A percentile compares a stretch with the other conserved stretches of the same genome.
Conservation (phyloP, 2,113 vertebrate species). For the Rutilus rutilus region DNA sequence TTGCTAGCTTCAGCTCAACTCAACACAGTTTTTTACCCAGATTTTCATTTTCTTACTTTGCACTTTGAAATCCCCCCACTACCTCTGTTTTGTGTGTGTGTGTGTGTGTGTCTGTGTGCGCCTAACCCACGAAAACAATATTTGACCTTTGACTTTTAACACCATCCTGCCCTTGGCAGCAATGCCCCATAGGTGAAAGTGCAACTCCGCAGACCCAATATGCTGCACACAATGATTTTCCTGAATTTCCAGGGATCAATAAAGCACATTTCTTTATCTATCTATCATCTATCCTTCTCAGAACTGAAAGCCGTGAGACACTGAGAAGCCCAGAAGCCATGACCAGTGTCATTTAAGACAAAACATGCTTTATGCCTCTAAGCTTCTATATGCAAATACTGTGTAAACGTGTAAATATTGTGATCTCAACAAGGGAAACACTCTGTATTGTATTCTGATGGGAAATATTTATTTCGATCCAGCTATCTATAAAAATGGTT, state of each 20-base stretch:
- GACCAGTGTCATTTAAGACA: slow-evolving; percentile 15
- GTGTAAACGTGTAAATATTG: slow-evolving; percentile 15
- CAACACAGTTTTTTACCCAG: not conserved
- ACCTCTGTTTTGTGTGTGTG: not conserved
- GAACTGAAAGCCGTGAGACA: not conserved
- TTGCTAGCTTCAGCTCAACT: not conserved
- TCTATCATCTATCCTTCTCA: not conserved
- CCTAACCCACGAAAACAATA: not conserved
- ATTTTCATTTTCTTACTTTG: not conserved
- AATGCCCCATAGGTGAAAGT: slow-evolving; percentile 38
- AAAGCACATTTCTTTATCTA: slow-evolving; percentile 11
- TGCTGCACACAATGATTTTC: slow-evolving; percentile 20
- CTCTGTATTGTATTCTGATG: not conserved
- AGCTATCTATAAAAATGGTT: not conserved
- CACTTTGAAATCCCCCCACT: not conserved
- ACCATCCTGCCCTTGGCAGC: slow-evolving; percentile 21
- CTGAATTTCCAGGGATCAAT: slow-evolving; percentile 21
- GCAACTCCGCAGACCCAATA: slow-evolving; percentile 18
- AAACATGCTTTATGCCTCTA: slow-evolving; percentile 31
- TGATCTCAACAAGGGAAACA: not conserved
- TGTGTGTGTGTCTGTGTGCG: not conserved
- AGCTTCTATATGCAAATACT: slow-evolving; percentile 53
- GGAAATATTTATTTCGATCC: not conserved
- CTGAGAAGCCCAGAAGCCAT: not conserved
- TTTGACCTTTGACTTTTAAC: slow-evolving; percentile 40